Evolutionary conservation across 1,140 invertebrate species (phyloP), one percentile per base, ranked within the genome.

Genomic region (Drosophila orosa): DNA sequence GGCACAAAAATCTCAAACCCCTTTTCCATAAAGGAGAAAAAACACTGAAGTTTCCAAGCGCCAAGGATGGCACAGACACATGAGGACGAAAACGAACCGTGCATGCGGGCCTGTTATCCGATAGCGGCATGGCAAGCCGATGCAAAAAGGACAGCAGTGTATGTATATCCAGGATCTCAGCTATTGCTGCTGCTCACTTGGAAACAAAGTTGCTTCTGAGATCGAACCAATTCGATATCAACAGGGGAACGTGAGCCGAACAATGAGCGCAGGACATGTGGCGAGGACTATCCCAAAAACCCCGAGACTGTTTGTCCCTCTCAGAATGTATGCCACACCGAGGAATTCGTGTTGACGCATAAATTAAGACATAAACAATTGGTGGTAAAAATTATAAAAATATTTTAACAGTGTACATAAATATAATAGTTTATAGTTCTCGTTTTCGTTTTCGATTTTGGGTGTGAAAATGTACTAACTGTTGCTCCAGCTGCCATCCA

Each of bases 201-300:
- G 85, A 74, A 74, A 89, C 84, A 89, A 73, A 89, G 85, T 89
- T 89, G 68, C 85, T 25, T 72, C 47, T 27, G 35, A 90, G 84
- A 89, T 89, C 84, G 84, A 89, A 84, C 84, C 72, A 71, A 80
- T 89, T 89, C 80, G 84, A 89, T 89, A 89, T 84, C 80, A 71
- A 40, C 42, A 47, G 61, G 62, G 74, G 58, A 72, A 90, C 84
- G 84, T 89, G 84, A 90, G 80, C 74, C 42, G 62, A 84, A 89
- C 84, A 89, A 87, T 90, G 73, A 65, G 48, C 76, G 65, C 68
- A 75, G 76, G 75, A 79, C 77, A 58, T 73, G 48, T 56, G 68
- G 33, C 54, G 73, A 90, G 80, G 85, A 89, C 80, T 66, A 39
- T 45, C 35, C 44, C 39, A 56, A 52, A 76, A 66, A 54, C 31